phyloP scores from a whole-genome alignment of 1,140 invertebrate species.

The Metaphire vulgaris region DNA sequence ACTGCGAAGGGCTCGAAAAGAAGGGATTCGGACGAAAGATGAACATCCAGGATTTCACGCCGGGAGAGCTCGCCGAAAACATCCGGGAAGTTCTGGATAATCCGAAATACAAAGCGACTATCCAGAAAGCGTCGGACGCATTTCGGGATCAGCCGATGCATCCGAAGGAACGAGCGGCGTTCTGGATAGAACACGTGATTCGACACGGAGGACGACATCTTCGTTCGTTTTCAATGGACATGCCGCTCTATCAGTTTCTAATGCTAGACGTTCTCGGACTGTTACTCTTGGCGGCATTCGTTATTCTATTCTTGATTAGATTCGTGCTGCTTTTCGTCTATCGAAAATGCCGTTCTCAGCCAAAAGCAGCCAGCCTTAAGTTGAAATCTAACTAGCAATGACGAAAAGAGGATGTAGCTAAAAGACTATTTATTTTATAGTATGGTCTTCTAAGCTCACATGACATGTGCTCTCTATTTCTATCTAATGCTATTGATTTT shows the following conservation, averaged over 20 bases:
- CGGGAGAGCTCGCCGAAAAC: conserved; percentile 14
- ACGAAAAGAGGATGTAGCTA: too few species aligned
- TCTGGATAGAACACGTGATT: conserved; percentile 17
- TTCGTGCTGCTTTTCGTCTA: too few species aligned
- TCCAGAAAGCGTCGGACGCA: conserved; percentile 35
- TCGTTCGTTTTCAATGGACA: conserved; percentile 10
- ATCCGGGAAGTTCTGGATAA: conserved; percentile 30
- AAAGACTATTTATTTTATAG: too few species aligned
- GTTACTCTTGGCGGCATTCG: too few species aligned
- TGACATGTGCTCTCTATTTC: too few species aligned
- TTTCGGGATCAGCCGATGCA: conserved; percentile 32
- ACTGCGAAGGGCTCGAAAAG: conserved; percentile 39
- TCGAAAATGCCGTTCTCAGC: too few species aligned
- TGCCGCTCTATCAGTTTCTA: conserved; percentile 26
- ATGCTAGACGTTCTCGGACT: background rate
- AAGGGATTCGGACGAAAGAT: conserved; percentile 34
- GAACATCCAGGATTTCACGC: conserved; percentile 21
- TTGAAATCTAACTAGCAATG: too few species aligned
- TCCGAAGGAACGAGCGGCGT: conserved; percentile 30
- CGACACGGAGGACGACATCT: conserved; percentile 8
- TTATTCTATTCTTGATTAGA: too few species aligned
- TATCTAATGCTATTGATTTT: too few species aligned
- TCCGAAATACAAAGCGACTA: conserved; percentile 31
- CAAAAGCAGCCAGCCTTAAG: too few species aligned
- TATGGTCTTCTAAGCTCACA: too few species aligned